Percentiles rank a stretch among this genome's conserved stretches.
Evolutionary conservation across 1,140 invertebrate genomes (phyloP).

Genomic region (Panagrolaimus sp.): DNA sequence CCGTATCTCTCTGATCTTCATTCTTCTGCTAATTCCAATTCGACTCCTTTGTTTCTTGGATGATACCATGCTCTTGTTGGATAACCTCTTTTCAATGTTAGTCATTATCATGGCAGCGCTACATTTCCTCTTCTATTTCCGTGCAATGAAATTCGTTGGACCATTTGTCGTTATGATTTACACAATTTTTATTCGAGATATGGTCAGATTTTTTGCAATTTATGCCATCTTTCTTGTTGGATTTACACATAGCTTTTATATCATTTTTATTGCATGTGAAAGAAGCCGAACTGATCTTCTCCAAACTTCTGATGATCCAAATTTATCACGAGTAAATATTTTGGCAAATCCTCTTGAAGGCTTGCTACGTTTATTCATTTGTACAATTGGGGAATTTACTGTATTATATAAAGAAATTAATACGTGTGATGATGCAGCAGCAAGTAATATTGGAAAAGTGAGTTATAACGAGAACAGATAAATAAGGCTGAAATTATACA

Average conservation of each 20-base stretch:
- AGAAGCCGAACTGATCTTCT: not conserved
- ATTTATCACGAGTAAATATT: constrained; percentile 45
- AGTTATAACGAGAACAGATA: no score
- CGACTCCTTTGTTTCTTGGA: constrained; percentile 72
- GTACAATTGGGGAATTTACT: constrained; percentile 91
- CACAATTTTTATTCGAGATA: constrained; percentile 89
- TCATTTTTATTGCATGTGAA: constrained; percentile 40
- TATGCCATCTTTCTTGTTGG: constrained; percentile 94
- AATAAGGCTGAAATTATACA: no score
- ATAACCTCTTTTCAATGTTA: constrained; percentile 78
- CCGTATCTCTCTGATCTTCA: constrained; percentile 79
- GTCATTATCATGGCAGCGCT: constrained; percentile 89
- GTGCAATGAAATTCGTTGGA: constrained; percentile 92
- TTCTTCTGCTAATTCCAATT: constrained; percentile 75
- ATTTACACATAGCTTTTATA: constrained; percentile 79
- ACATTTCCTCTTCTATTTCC: constrained; percentile 91
- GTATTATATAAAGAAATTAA: constrained; percentile 84
- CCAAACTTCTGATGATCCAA: not conserved
- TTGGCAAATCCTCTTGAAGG: constrained; percentile 73
- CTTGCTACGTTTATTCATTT: constrained; percentile 91
- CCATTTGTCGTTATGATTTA: constrained; percentile 99
- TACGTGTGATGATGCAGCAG: constrained; percentile 29
- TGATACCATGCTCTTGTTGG: constrained; percentile 60
- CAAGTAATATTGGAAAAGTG: not conserved
- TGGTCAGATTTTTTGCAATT: constrained; percentile 87